Evolutionary conservation across 2,888 invertebrate genomes (phyloP).

Genomic region (Agrochola lychnidis): DNA sequence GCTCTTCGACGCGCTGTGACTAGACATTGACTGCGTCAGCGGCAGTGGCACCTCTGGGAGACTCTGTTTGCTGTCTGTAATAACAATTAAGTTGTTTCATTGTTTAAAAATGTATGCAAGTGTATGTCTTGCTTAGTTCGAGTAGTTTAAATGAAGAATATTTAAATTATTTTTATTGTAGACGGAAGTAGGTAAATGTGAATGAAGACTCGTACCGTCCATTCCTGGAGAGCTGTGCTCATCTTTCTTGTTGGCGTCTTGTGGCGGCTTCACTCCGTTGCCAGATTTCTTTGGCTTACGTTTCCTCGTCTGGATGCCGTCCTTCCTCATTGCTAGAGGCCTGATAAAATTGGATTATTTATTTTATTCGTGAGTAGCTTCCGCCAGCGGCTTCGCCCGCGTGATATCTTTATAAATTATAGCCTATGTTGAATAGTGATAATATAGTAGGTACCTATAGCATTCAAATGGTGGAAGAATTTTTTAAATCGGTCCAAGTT

Average conservation of each 20-base stretch:
- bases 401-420: too few relatives aligned
- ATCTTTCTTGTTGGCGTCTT: constrained; percentile 85
- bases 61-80: constrained; percentile 83
- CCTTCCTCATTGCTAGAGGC: constrained; percentile 98
- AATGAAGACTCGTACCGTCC: constrained; percentile 77
- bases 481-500: too few relatives aligned
- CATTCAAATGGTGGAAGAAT: too few relatives aligned
- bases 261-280: constrained; percentile 84
- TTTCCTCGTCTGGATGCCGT: constrained; percentile 98
- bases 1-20: constrained; percentile 60
- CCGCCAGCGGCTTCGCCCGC: too few relatives aligned
- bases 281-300: constrained; percentile 96
- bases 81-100: neutral
- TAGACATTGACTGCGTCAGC: constrained; percentile 77
- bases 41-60: constrained; percentile 87
- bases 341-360: constrained; percentile 80
- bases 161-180: neutral
- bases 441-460: too few relatives aligned
- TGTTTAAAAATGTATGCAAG: neutral
- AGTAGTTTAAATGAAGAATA: neutral
- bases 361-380: neutral
- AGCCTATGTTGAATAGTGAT: too few relatives aligned
- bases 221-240: constrained; percentile 85
- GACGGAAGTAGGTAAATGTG: neutral
- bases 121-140: neutral